These are phyloP conservation scores for Daboia siamensis DNA, from an alignment of 2,113 vertebrate species.

Conservation along the genomic window DNA sequence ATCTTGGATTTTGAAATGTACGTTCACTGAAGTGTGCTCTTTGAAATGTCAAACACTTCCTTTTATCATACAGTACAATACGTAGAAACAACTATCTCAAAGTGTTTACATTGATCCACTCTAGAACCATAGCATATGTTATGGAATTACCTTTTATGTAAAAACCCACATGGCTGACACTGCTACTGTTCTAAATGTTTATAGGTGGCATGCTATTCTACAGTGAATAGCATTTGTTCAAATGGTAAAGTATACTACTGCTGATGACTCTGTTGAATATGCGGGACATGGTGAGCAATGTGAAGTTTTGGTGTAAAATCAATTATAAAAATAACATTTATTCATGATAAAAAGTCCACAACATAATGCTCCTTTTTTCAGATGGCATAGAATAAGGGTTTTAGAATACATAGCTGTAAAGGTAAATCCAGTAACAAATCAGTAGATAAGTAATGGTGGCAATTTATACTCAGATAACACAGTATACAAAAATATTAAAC, in stretches of 20 bases:
- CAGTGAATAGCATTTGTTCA: neutral
- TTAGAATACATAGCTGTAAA: neutral
- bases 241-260: neutral
- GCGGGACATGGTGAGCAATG: neutral
- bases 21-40: neutral
- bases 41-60: neutral
- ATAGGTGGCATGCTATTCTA: neutral
- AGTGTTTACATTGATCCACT: neutral
- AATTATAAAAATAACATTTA: neutral
- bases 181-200: neutral
- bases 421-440: neutral
- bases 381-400: neutral
- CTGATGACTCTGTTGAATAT: neutral
- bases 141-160: neutral
- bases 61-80: neutral
- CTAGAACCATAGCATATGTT: neutral
- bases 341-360: neutral
- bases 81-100: neutral
- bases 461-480: neutral
- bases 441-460: neutral
- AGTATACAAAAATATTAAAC: neutral
- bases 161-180: neutral
- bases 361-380: neutral
- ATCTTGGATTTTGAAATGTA: neutral
- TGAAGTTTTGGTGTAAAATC: neutral